phyloP scores from a whole-genome alignment of 2,888 invertebrate species.

The Papilio demoleus region DNA sequence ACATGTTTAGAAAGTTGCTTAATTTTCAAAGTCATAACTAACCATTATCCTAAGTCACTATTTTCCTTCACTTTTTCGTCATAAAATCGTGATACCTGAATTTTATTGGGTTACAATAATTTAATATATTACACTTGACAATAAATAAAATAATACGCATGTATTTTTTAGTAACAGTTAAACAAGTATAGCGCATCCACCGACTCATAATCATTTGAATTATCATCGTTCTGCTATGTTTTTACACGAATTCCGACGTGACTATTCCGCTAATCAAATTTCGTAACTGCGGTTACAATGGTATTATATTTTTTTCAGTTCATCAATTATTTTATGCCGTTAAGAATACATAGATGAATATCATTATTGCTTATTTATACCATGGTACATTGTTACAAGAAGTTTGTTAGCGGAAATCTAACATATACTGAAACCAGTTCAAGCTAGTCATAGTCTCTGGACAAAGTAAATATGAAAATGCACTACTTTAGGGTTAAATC shows the following conservation, averaged over 20 bases:
- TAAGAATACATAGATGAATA: constrained; percentile 66
- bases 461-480: no score
- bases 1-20: no score
- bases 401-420: constrained; percentile 1
- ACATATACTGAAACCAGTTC: background rate
- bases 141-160: no score
- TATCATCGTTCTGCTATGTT: constrained; percentile 46
- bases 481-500: no score
- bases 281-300: constrained; percentile 82
- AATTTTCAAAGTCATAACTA: no score
- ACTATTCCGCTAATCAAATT: constrained; percentile 83
- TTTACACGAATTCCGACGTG: constrained; percentile 79
- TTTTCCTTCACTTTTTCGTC: no score
- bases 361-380: constrained; percentile 43
- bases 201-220: constrained; percentile 30
- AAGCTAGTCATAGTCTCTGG: background rate
- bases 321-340: constrained; percentile 76
- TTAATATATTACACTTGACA: no score
- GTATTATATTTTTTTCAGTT: constrained; percentile 73
- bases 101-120: no score
- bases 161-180: background rate
- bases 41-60: no score
- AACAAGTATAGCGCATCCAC: constrained; percentile 59
- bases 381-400: constrained; percentile 42
- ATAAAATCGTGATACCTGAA: no score